Evolutionary conservation across 2,888 invertebrate species (phyloP).

Genomic region (Dicyrtomina minuta): DNA sequence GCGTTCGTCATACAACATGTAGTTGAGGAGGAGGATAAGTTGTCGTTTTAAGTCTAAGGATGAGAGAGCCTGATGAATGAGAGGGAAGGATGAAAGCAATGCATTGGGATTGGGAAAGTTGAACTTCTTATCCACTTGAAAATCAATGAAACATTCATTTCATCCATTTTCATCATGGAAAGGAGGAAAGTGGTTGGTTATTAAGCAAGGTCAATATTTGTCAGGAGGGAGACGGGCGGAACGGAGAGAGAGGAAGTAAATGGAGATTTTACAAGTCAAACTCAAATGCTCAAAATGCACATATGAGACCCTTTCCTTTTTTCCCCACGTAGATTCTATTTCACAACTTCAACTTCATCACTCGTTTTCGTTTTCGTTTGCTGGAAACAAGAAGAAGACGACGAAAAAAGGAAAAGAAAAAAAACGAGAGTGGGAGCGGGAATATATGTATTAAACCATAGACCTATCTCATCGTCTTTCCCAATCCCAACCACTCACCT

Average conservation of each 20-base stretch:
- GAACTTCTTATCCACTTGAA: constrained; percentile 22
- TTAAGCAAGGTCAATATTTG: constrained; percentile 34
- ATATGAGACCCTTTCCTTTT: background rate
- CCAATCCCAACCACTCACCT: too few relatives aligned
- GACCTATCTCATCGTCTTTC: too few relatives aligned
- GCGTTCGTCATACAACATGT: too few relatives aligned
- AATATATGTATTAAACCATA: too few relatives aligned
- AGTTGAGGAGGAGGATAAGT: too few relatives aligned
- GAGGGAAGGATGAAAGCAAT: background rate
- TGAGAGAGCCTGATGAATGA: too few relatives aligned
- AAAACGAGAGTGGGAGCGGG: too few relatives aligned
- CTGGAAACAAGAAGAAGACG: too few relatives aligned
- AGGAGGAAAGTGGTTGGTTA: constrained; percentile 26
- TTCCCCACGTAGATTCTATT: constrained; percentile 15
- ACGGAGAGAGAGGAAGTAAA: constrained; percentile 2
- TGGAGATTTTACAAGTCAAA: constrained; percentile 17
- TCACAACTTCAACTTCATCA: background rate
- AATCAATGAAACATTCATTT: constrained; percentile 20
- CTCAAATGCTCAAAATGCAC: background rate
- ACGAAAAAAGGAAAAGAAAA: too few relatives aligned
- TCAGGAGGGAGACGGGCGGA: constrained; percentile 7
- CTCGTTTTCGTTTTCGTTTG: too few relatives aligned
- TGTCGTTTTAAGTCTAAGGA: too few relatives aligned
- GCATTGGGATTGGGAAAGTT: background rate
- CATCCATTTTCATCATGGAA: constrained; percentile 5